Evolutionary conservation across 2,797 vertebrate species (phyloP), one percentile per base, ranked within the genome.

Genomic region (Oreortyx pictus): DNA sequence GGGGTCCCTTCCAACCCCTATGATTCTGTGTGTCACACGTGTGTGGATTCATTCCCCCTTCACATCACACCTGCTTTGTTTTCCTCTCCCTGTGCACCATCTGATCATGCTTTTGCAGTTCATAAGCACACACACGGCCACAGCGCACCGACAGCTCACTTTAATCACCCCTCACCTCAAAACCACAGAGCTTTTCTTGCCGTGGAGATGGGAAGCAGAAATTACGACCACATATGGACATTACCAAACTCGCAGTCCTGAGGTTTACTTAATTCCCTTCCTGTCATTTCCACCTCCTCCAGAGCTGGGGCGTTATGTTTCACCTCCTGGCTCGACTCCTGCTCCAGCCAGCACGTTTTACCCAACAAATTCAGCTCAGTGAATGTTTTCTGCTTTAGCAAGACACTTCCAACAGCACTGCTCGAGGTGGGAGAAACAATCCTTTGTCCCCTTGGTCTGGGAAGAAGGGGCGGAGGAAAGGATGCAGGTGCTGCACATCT

Each of bases 151-250:
- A 14, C 39, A 14, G 13, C 39, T 41, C 13, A 13, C 39, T 41
- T 41, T 41, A 90, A 91, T 88, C 89, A 86, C 59, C 62, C 76
- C 74, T 91, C 89, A 89, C 82, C 89, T 96, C 94, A 62, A 91
- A 93, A 94, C 85, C 94, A 75, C 94, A 92, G 56, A 92, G 77
- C 64, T 68, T 76, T 93, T 83, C 82, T 83, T 8, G 23, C 61
- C 19, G n/a, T 44, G 70, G 70, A 75, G 92, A 70, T 65, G 85
- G 74, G 85, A 89, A 91, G 82, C 76, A 95, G 70, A 81, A 92
- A 89, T n/a, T 2, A 3, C 73, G 82, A 89, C 87, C 92, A 91
- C 91, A 75, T 50, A n/a, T 37, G 76, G 92, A 81, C 79, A 75
- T 86, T 33, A 59, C 68, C 68, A 78, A 87, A 62, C 0, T 62